Percentiles rank a stretch among this genome's conserved stretches.
phyloP scores from a whole-genome alignment of 1,140 invertebrate species.

The Trissolcus basalis region DNA sequence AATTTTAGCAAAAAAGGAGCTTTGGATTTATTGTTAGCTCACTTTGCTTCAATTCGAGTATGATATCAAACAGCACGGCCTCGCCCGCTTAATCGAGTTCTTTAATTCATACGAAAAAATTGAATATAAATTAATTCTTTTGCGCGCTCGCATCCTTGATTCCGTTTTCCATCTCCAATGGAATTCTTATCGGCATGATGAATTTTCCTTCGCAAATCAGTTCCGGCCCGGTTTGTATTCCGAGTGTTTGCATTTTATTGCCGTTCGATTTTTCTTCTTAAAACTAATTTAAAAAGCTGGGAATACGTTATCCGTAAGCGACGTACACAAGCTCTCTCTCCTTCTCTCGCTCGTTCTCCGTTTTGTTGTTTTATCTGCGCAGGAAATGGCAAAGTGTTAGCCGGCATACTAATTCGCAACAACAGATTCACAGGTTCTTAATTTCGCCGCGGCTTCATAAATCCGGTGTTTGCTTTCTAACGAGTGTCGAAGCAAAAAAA shows the following conservation, averaged over 20 bases:
- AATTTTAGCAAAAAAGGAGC: slow-evolving; percentile 57
- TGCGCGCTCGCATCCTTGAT: not conserved
- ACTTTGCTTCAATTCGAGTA: slow-evolving; percentile 49
- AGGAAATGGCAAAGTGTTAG: slow-evolving; percentile 63
- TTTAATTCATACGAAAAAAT: slow-evolving; percentile 45
- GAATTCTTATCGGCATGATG: slow-evolving; percentile 36
- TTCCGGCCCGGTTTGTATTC: slow-evolving; percentile 29
- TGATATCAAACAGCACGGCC: slow-evolving; percentile 21
- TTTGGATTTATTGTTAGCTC: slow-evolving; percentile 48
- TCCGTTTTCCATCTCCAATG: not conserved
- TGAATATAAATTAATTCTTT: slow-evolving; percentile 43
- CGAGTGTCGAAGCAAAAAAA: slow-evolving; percentile 66
- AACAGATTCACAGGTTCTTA: slow-evolving; percentile 73
- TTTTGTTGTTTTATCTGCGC: slow-evolving; percentile 42
- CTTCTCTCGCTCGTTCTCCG: too few species aligned
- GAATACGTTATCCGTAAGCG: slow-evolving; percentile 27
- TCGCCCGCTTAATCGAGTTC: slow-evolving; percentile 28
- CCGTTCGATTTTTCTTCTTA: slow-evolving; percentile 58
- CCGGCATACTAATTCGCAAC: slow-evolving; percentile 72
- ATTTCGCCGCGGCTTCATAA: slow-evolving; percentile 70
- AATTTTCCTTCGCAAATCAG: slow-evolving; percentile 37
- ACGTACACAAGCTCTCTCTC: slow-evolving; percentile 39
- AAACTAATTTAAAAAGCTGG: slow-evolving; percentile 57
- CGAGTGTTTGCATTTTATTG: slow-evolving; percentile 58
- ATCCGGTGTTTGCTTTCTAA: slow-evolving; percentile 59